These are phyloP conservation scores for Ecdyonurus torrentis DNA, from an alignment of 2,888 invertebrate species.

Conservation along the genomic window DNA sequence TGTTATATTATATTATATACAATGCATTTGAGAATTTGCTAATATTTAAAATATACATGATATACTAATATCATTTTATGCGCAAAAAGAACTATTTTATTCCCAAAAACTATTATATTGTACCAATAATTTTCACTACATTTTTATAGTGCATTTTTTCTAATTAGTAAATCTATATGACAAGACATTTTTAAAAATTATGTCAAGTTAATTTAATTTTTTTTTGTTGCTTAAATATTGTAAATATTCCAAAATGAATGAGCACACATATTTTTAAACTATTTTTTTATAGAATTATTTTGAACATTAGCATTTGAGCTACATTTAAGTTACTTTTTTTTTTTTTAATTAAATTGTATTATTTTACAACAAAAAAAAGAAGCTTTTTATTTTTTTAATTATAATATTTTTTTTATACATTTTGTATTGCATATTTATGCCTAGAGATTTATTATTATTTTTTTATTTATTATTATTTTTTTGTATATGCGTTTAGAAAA, in stretches of 20 bases:
- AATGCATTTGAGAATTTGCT: too few relatives aligned
- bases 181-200: neutral
- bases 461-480: too few relatives aligned
- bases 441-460: neutral
- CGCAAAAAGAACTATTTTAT: too few relatives aligned
- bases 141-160: too few relatives aligned
- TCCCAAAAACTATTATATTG: too few relatives aligned
- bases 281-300: neutral
- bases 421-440: neutral
- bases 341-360: neutral
- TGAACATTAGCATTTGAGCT: neutral
- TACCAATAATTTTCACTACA: too few relatives aligned
- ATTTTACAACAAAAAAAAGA: too few relatives aligned
- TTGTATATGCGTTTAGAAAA: neutral
- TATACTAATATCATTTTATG: too few relatives aligned
- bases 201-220: neutral
- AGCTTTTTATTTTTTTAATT: neutral
- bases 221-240: too few relatives aligned
- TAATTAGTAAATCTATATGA: too few relatives aligned
- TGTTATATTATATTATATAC: too few relatives aligned
- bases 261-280: neutral
- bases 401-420: neutral
- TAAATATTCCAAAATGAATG: neutral
- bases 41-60: too few relatives aligned
- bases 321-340: neutral